Base-by-base conservation (phyloP, 2,113 vertebrate genomes). In the Oxygymnocypris stewartii region DNA sequence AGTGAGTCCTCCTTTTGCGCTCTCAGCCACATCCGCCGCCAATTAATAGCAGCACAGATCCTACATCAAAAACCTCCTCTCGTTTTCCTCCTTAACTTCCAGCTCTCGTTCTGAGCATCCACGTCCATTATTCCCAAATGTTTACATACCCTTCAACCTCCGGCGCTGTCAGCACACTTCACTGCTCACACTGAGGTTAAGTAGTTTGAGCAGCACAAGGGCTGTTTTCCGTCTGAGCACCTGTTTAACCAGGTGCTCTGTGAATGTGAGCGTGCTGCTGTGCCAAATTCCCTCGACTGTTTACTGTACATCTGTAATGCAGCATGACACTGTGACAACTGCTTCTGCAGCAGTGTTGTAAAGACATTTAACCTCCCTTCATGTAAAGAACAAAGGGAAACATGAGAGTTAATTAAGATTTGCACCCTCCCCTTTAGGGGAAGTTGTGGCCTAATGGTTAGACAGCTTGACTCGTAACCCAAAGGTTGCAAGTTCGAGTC, bases 241-340 rank as follows among this genome's bases (percentile, higher is more conserved):
- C 80, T 82, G 81, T 82, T 71, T 51, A 51, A 71, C 40, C 40
- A 67, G 79, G 59, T 82, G 81, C 81, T 49, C 54, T 79, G 11
- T 35, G 20, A 79, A 6, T 79, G 49, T 49, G 47, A 49, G 47
- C 11, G 11, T 47, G 44, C 44, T 47, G 11, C 44, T 47, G 44
- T 7, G 77, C 79, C 79, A 65, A 44, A n/a, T n/a, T 31, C 57
- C 40, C 37, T 65, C 4, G 54, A 63, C 79, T 31, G n/a, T 47
- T 82, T 31, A 67, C 40, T 28, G 42, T 47, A 67, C 61, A 31
- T 14, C 23, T 69, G 61, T 82, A 51, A 82, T 49, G 16, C 42
- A 23, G 81, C 63, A 71, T 71, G 65, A 47, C 59, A 65, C 59
- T 16, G 7, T 35, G 28, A 82, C 28, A 1, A 71, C 11, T 67